These are phyloP conservation scores for Trachelus troglodyta DNA, from an alignment of 2,888 invertebrate genomes.

Conservation along the genomic window DNA sequence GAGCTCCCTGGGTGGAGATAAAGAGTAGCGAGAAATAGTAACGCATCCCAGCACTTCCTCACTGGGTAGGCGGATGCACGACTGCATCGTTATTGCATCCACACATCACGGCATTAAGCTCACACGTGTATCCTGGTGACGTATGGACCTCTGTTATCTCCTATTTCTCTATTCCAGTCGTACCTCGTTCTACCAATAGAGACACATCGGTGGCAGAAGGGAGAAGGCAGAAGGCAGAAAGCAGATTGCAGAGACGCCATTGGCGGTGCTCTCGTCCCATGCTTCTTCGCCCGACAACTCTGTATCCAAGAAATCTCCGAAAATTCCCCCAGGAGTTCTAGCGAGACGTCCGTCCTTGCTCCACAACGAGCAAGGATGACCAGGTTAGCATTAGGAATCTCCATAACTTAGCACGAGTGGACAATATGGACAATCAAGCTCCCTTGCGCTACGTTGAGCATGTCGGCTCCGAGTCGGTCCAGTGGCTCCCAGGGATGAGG, in stretches of 20 bases:
- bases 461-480: conserved; percentile 31
- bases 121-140: too few species aligned
- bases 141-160: too few species aligned
- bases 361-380: background rate
- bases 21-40: conserved; percentile 45
- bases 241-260: too few species aligned
- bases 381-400: conserved; percentile 45
- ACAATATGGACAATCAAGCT: conserved; percentile 65
- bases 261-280: too few species aligned
- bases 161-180: too few species aligned
- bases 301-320: too few species aligned
- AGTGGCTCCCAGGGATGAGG: conserved; percentile 44
- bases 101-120: conserved; percentile 29
- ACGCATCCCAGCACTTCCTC: conserved; percentile 27
- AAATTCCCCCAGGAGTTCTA: background rate
- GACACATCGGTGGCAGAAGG: too few species aligned
- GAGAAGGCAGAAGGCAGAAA: too few species aligned
- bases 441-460: conserved; percentile 57
- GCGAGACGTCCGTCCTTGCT: background rate
- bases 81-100: conserved; percentile 35
- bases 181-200: too few species aligned
- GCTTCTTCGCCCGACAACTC: too few species aligned
- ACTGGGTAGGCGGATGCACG: conserved; percentile 4
- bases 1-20: conserved; percentile 39
- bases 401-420: conserved; percentile 52